Base-by-base conservation (phyloP, 2,888 invertebrate genomes). In the Tinea trinotella region DNA sequence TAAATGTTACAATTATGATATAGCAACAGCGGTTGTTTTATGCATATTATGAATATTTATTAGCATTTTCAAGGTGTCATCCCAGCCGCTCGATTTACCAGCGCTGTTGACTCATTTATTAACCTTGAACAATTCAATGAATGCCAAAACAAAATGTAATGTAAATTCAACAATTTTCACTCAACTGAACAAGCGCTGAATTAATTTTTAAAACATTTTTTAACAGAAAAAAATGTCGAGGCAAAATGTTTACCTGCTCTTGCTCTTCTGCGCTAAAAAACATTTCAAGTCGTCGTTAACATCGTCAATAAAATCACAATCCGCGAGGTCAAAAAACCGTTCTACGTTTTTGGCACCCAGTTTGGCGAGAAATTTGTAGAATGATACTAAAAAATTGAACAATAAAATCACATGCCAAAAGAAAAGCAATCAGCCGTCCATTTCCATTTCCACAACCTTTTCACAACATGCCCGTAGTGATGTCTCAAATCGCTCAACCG, bases 311-410 rank as follows among this genome's bases (percentile, higher is more conserved):
- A 87, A 87, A 66, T 74, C 77, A 60, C 72, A 75, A 70, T 87
- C 86, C 60, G 85, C 85, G 62, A 81, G 74, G 68, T 69, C 78
- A 61, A 86, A 66, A 65, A 85, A 82, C 65, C 78, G 77, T 63
- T 84, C 83, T 58, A 84, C 77, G 64, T 81, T 82, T 82, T 83
- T 85, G 80, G 86, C 72, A 85, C 85, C 86, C 86, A 86, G 86
- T 69, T 85, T 86, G 84, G 71, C 79, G 73, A 68, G 60, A 57
- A 65, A 62, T 56, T 58, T 54, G 67, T 62, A 64, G 62, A 62
- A 64, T 65, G n/a, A 61, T 66, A 69, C 34, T 34, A 46, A 46
- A 46, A 46, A 19, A 46, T 46, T n/a, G n/a, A 19, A 4, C 40
- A 40, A 61, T 63, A 64, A 67, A 62, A 76, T 76, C 76, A 76